Conservation (phyloP, 2,113 vertebrate species). For the Meleagris gallopavo region DNA sequence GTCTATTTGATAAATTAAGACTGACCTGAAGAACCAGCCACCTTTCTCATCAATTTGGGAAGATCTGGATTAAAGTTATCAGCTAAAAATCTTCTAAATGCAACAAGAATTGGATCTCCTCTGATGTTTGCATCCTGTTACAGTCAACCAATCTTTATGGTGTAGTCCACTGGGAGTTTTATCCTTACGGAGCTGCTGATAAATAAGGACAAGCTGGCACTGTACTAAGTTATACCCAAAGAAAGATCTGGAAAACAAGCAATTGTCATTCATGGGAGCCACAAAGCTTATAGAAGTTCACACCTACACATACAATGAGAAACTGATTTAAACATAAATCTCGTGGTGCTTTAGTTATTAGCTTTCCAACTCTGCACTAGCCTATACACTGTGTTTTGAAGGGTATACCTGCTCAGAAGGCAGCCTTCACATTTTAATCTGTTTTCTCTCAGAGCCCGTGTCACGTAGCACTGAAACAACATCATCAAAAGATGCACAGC, state of each 20-base stretch:
- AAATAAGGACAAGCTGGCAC: neutral
- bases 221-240: neutral
- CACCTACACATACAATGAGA: neutral
- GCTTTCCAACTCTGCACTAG: conserved; percentile 8
- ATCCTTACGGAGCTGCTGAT: neutral
- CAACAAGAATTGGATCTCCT: neutral
- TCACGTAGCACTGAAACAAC: conserved; percentile 24
- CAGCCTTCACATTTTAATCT: conserved; percentile 6
- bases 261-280: neutral
- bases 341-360: neutral
- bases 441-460: neutral
- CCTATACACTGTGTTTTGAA: neutral
- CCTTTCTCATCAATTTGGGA: neutral
- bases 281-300: conserved; percentile 2
- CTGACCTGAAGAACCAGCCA: neutral
- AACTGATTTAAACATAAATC: conserved; percentile 7
- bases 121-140: neutral
- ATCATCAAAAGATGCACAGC: neutral
- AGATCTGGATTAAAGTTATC: neutral
- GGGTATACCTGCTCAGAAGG: neutral
- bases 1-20: neutral
- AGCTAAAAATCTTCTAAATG: neutral
- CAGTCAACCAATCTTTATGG: neutral
- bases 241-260: neutral
- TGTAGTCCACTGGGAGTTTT: neutral